A percentile compares a stretch with the other conserved stretches of the same genome.
phyloP scores from a whole-genome alignment of 2,888 invertebrate genomes.

The Aphodius granarius region DNA sequence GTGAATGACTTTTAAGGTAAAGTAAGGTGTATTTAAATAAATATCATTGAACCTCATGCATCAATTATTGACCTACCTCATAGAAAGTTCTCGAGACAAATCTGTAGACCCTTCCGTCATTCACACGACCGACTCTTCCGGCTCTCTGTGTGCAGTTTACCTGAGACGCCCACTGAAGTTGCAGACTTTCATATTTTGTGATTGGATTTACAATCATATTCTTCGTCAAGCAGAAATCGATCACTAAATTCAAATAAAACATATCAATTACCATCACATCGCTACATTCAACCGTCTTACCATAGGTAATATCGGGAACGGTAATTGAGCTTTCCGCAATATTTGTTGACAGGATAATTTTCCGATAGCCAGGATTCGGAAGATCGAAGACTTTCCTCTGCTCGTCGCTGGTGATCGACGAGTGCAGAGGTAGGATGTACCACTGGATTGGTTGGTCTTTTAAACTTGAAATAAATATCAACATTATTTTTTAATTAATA shows the following conservation, averaged over 20 bases:
- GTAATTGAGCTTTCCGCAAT: slow-evolving; percentile 93
- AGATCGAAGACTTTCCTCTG: slow-evolving; percentile 64
- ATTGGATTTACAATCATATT: slow-evolving; percentile 71
- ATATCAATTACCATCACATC: not conserved
- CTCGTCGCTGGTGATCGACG: slow-evolving; percentile 68
- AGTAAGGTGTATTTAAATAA: too few relatives aligned
- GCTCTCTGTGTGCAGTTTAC: slow-evolving; percentile 87
- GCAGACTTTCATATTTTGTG: slow-evolving; percentile 79
- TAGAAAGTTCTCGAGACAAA: slow-evolving; percentile 72
- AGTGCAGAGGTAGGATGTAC: slow-evolving; percentile 59
- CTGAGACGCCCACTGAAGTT: slow-evolving; percentile 85
- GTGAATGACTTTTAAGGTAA: too few relatives aligned
- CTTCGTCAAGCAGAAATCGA: slow-evolving; percentile 94
- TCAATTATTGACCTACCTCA: slow-evolving; percentile 49
- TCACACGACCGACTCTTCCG: slow-evolving; percentile 88
- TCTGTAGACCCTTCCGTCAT: slow-evolving; percentile 83
- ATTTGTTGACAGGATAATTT: slow-evolving; percentile 87
- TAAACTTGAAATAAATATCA: not conserved
- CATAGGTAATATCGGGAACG: slow-evolving; percentile 83
- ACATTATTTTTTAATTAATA: too few relatives aligned
- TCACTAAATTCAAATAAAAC: slow-evolving; percentile 63
- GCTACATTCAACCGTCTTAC: slow-evolving; percentile 49
- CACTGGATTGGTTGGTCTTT: slow-evolving; percentile 35
- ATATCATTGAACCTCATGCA: not conserved
- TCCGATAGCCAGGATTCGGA: slow-evolving; percentile 67